A percentile compares a stretch with the other conserved stretches of the same genome.
Evolutionary conservation across 2,888 invertebrate genomes (phyloP).

Genomic region (Trypoxylon attenuatum): DNA sequence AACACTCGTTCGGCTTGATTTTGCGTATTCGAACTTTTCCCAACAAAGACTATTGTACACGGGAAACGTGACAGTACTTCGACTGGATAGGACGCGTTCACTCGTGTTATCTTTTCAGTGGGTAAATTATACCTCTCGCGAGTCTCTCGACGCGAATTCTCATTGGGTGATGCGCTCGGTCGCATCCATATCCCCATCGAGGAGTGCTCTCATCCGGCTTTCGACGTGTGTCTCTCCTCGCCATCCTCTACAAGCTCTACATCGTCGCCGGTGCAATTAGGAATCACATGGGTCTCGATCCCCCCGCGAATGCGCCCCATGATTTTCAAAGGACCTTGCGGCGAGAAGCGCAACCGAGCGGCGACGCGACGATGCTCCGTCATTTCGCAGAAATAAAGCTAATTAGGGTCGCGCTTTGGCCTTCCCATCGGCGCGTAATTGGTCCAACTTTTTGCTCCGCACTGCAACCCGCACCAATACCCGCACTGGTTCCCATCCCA

Average conservation of each 20-base stretch:
- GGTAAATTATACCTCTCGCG: conserved; percentile 48
- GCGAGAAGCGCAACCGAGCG: conserved; percentile 19
- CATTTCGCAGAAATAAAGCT: conserved; percentile 22
- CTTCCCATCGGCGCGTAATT: conserved; percentile 21
- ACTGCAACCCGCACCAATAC: neutral
- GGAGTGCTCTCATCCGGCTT: conserved; percentile 10
- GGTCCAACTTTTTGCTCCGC: neutral
- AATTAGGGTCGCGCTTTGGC: conserved; percentile 22
- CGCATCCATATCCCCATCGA: too few relatives aligned
- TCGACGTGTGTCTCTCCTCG: conserved; percentile 33
- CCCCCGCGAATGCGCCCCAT: neutral
- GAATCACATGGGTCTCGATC: neutral
- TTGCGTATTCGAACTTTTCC: conserved; percentile 50
- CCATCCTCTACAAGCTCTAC: too few relatives aligned
- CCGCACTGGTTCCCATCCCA: neutral
- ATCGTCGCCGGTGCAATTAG: conserved; percentile 33
- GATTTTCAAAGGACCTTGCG: conserved; percentile 5
- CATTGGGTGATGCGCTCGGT: too few relatives aligned
- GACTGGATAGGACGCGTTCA: too few relatives aligned
- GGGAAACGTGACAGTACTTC: too few relatives aligned
- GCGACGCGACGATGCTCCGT: neutral
- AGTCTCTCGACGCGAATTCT: conserved; percentile 23
- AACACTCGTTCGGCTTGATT: conserved; percentile 50
- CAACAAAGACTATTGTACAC: conserved; percentile 55
- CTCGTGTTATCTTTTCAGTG: conserved; percentile 32